These are phyloP conservation scores for Epiblema foenella DNA, from an alignment of 2,888 invertebrate genomes.

Conservation along the genomic window DNA sequence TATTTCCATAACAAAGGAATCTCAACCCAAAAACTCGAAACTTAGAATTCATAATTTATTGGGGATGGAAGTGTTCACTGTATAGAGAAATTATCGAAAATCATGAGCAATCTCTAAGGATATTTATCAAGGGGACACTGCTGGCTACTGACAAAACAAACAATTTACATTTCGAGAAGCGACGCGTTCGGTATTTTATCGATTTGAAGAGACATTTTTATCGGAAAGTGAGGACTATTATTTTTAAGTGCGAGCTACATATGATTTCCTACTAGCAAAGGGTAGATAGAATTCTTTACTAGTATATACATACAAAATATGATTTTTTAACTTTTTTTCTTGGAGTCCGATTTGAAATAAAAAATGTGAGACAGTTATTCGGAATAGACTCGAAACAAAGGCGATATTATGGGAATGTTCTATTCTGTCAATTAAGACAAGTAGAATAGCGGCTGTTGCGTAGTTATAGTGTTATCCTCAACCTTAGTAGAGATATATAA, in stretches of 20 bases:
- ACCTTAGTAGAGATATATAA: neutral
- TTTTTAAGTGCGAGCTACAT: slow-evolving; percentile 21
- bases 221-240: slow-evolving; percentile 6
- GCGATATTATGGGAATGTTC: too few relatives aligned
- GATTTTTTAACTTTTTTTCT: neutral
- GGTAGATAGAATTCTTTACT: slow-evolving; percentile 5
- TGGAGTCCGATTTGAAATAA: neutral
- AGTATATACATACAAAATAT: neutral
- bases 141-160: slow-evolving; percentile 83
- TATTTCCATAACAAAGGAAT: slow-evolving; percentile 52
- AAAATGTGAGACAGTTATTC: neutral
- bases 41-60: slow-evolving; percentile 54
- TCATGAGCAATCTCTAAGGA: slow-evolving; percentile 82
- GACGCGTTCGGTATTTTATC: slow-evolving; percentile 54
- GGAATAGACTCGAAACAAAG: too few relatives aligned
- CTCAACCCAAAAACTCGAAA: slow-evolving; percentile 49
- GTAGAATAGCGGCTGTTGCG: neutral
- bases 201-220: slow-evolving; percentile 35
- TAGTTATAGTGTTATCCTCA: neutral
- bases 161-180: slow-evolving; percentile 76
- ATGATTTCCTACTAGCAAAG: neutral
- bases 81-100: slow-evolving; percentile 78
- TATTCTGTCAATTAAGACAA: too few relatives aligned
- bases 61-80: slow-evolving; percentile 64
- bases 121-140: slow-evolving; percentile 84